Evolutionary conservation across 2,797 vertebrate genomes (phyloP), one percentile per base, ranked within the genome.

Genomic region (Lacerta agilis): DNA sequence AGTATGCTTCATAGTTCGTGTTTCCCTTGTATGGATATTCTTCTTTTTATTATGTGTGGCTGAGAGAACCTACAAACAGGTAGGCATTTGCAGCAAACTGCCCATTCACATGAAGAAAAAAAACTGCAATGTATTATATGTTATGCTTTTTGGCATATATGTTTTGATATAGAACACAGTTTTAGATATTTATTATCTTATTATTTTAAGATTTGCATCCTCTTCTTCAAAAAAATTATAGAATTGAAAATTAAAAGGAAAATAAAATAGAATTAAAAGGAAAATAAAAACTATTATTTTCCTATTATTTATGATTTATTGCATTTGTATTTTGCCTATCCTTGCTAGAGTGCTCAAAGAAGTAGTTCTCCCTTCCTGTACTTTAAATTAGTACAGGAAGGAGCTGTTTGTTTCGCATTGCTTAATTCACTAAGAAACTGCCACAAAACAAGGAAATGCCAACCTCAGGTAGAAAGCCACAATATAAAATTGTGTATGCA

Each of bases 31-130:
- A 87, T 99, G 98, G 98, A 98, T 99, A 95, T 99, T 99, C 97
- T 99, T 99, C 97, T 99, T 99, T 96, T 97, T 99, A 94, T 98
- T 99, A 9, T 99, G 98, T 86, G 99, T 99, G 55, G 99, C 99
- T 73, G 99, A 99, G 95, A 97, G 99, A 93, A 99, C 99, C 1
- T 99, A 99, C 92, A 99, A 99, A 95, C 99, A 99, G 98, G 99
- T 99, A 94, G 2, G 96, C 85, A 8, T 83, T 75, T 91, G 45
- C 86, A 89, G 2, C 15, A 92, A 29, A 29, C 36, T 88, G 91
- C 41, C 82, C n/a, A 45, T n/a, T n/a, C 58, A 78, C 23, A 45
- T 11, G 15, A 15, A 45, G 17, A 7, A 83, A 49, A 89, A 89
- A 11, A 66, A 88, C 76, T 83, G 2, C 17, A 49, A 29, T 23